phyloP scores from a whole-genome alignment of 2,797 vertebrate species.

The Poeciliopsis presidionis region DNA sequence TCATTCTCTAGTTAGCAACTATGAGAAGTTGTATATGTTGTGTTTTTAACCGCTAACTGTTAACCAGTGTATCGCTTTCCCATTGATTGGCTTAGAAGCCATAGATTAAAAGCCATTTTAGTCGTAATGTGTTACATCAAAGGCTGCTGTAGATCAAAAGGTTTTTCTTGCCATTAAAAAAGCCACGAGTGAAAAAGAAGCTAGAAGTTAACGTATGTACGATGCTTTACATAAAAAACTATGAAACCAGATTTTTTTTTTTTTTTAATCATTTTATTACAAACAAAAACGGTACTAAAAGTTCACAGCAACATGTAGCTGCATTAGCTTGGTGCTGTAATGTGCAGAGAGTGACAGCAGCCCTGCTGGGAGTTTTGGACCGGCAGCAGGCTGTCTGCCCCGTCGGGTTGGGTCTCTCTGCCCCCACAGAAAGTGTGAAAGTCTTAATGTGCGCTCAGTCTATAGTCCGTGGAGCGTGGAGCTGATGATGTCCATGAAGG shows the following conservation, averaged over 20 bases:
- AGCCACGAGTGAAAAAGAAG: background rate
- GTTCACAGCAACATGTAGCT: constrained; percentile 29
- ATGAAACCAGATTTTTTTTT: background rate
- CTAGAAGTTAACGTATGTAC: background rate
- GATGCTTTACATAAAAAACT: background rate
- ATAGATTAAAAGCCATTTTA: background rate
- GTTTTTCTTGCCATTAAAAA: background rate
- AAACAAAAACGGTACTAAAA: constrained; percentile 71
- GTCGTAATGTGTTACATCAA: background rate
- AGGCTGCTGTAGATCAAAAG: background rate
- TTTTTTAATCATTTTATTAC: constrained; percentile 66
- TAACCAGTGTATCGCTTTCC: background rate
- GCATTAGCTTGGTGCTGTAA: background rate
- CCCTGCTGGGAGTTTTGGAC: background rate
- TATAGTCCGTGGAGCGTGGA: constrained; percentile 91
- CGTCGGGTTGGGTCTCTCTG: background rate
- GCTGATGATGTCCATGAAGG: constrained; percentile 95
- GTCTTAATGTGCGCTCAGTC: constrained; percentile 48
- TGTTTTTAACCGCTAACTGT: background rate
- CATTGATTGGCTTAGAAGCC: background rate
- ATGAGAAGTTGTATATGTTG: background rate
- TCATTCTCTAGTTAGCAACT: background rate
- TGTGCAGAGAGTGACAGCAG: background rate
- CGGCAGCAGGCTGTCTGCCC: background rate
- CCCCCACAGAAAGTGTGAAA: background rate